These are phyloP conservation scores for Pyrgilauda ruficollis DNA, from an alignment of 2,113 vertebrate species.

Conservation along the genomic window DNA sequence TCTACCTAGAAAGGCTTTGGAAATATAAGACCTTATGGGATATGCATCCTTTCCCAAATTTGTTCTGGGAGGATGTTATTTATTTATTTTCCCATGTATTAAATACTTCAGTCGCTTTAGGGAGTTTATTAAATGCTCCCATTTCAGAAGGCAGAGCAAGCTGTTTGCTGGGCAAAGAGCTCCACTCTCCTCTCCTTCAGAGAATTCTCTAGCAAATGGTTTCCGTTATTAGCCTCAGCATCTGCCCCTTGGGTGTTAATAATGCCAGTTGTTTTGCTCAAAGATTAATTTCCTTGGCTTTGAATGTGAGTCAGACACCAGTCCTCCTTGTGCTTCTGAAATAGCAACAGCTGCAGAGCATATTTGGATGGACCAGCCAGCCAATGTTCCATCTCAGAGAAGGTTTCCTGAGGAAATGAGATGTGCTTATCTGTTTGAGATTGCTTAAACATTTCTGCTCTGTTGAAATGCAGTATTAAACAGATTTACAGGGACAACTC, in stretches of 20 bases:
- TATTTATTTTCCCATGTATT: conserved; percentile 41
- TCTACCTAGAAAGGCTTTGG: background rate
- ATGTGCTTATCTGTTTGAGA: conserved; percentile 3
- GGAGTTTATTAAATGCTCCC: conserved; percentile 30
- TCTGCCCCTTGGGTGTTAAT: conserved; percentile 29
- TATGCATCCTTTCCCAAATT: background rate
- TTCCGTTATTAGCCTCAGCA: conserved; percentile 38
- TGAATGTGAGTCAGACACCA: conserved; percentile 41
- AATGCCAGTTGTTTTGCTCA: conserved; percentile 37
- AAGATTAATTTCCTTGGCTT: conserved; percentile 62
- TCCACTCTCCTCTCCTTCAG: background rate
- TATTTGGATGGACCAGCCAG: conserved; percentile 18
- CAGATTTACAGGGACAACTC: background rate
- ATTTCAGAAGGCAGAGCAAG: conserved; percentile 21
- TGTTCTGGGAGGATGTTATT: background rate
- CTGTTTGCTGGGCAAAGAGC: background rate
- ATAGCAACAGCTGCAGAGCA: conserved; percentile 26
- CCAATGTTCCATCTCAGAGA: background rate
- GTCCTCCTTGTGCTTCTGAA: conserved; percentile 37
- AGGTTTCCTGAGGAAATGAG: conserved; percentile 31
- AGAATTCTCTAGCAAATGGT: conserved; percentile 48
- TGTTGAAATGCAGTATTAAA: conserved; percentile 19
- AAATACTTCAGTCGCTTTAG: conserved; percentile 6
- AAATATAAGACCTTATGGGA: background rate
- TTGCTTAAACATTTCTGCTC: conserved; percentile 5